phyloP scores from a whole-genome alignment of 2,888 invertebrate species.

The Rhodophaea formosa region DNA sequence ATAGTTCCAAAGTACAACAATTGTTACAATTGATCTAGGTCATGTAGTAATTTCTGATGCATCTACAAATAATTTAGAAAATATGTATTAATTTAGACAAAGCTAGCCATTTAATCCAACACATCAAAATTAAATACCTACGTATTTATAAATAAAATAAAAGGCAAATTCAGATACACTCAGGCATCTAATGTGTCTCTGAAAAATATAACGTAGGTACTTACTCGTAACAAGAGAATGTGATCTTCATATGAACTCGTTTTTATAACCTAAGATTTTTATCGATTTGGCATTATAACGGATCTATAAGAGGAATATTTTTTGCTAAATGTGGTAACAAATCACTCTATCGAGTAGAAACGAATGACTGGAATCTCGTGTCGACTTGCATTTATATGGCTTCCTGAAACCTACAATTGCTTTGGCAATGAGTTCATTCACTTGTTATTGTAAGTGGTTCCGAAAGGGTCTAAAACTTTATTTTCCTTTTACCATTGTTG shows the following conservation, averaged over 20 bases:
- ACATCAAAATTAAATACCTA: too few species aligned
- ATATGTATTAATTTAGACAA: too few species aligned
- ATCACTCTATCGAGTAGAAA: constrained; percentile 2
- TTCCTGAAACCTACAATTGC: constrained; percentile 70
- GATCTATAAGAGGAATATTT: background rate
- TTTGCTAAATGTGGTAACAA: background rate
- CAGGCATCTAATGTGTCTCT: too few species aligned
- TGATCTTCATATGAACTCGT: background rate
- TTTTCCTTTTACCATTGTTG: background rate
- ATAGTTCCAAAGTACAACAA: too few species aligned
- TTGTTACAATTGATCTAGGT: too few species aligned
- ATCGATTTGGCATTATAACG: background rate
- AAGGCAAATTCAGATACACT: too few species aligned
- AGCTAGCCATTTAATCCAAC: too few species aligned
- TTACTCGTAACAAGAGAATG: too few species aligned
- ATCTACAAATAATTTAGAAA: too few species aligned
- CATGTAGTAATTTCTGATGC: too few species aligned
- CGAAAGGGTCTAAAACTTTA: background rate
- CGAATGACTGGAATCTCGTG: constrained; percentile 37
- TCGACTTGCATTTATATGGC: constrained; percentile 54
- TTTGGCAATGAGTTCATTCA: constrained; percentile 56
- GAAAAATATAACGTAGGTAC: too few species aligned
- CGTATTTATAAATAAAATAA: too few species aligned
- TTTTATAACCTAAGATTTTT: background rate
- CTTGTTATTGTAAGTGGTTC: constrained; percentile 38